Base-by-base conservation (phyloP, 2,888 invertebrate species). In the Lasioglossum malachurum region DNA sequence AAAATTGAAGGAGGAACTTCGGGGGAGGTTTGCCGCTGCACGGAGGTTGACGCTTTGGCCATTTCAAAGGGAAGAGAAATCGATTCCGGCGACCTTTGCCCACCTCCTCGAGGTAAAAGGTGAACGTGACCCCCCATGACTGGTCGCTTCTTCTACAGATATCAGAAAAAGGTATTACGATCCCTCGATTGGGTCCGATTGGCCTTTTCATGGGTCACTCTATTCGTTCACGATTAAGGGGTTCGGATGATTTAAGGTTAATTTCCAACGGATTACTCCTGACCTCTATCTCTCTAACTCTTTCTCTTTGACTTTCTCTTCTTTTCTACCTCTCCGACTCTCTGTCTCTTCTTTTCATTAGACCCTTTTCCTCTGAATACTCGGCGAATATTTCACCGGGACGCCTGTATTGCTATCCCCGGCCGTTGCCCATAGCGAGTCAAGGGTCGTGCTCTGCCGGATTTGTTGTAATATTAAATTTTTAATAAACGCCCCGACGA, bases 131-230 rank as follows among this genome's bases (percentile, higher is more conserved):
- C 44, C 80, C 75, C 82, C 80, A 64, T 84, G 87, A 90, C 83
- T 89, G 82, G 85, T 87, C 57, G 86, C 86, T 84, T 88, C 83
- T 83, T 81, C 85, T 78, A 82, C 82, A 82, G 90, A 91, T 90
- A 91, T 90, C 91, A 84, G 86, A 83, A 83, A 81, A 86, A 91
- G 91, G 91, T 92, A 91, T 91, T 91, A 90, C 91, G 91, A 91
- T 89, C 91, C 88, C 84, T 85, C 92, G 92, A 92, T 92, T 89
- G 90, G 87, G 88, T 89, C 75, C 92, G 90, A 87, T 92, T 89
- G 92, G 84, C 86, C 90, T 87, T 91, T 90, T 91, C 89, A 91
- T 85, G 88, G 84, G 87, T 83, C 91, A 88, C 88, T 88, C 88
- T 80, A 87, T 88, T 82, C 88, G 88, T 72, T 38, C 75, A 35